These are phyloP conservation scores for Diarsia brunnea DNA, from an alignment of 2,888 invertebrate genomes.

Conservation along the genomic window DNA sequence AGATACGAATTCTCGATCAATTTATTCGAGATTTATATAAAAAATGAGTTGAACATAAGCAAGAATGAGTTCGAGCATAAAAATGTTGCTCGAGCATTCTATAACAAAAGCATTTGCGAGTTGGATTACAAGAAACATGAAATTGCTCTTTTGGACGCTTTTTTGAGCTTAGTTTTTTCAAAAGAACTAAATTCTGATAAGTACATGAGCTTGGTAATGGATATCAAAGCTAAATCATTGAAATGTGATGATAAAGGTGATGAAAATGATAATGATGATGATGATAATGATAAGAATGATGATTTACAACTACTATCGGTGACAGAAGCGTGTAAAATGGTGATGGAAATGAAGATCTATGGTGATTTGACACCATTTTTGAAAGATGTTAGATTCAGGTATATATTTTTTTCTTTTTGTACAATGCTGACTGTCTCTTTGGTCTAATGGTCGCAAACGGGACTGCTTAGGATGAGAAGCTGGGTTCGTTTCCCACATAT, in stretches of 20 bases:
- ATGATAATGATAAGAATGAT: slow-evolving; percentile 60
- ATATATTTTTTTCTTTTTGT: slow-evolving; percentile 43
- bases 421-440: background rate
- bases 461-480: no score
- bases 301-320: slow-evolving; percentile 75
- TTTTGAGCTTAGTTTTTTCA: slow-evolving; percentile 79
- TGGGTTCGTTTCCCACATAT: no score
- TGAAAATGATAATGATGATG: slow-evolving; percentile 53
- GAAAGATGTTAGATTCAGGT: slow-evolving; percentile 79
- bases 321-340: slow-evolving; percentile 73
- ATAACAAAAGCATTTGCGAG: slow-evolving; percentile 86
- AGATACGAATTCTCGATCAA: slow-evolving; percentile 79
- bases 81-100: slow-evolving; percentile 82
- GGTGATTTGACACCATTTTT: slow-evolving; percentile 77
- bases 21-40: slow-evolving; percentile 81
- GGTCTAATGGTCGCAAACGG: no score
- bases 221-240: slow-evolving; percentile 82
- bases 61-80: slow-evolving; percentile 71
- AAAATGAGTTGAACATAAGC: slow-evolving; percentile 73
- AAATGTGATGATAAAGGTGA: slow-evolving; percentile 69
- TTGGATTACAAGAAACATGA: slow-evolving; percentile 78
- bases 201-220: slow-evolving; percentile 84
- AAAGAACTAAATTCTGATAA: slow-evolving; percentile 77
- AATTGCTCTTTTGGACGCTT: slow-evolving; percentile 79
- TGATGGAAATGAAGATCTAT: slow-evolving; percentile 70